These are phyloP conservation scores for Zele albiditarsus DNA, from an alignment of 2,888 invertebrate genomes.

Conservation along the genomic window DNA sequence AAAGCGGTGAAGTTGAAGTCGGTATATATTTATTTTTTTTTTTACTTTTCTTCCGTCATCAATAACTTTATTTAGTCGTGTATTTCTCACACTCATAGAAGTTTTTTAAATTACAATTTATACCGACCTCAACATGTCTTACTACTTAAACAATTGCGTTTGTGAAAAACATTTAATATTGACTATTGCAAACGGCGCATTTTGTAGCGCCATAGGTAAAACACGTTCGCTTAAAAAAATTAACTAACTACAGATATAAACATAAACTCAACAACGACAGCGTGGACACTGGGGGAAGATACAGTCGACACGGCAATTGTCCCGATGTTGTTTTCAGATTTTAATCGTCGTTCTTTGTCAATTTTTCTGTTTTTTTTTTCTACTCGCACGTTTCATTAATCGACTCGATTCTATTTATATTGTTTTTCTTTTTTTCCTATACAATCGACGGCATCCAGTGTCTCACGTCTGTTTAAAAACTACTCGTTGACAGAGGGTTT, in stretches of 20 bases:
- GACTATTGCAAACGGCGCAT: conserved; percentile 46
- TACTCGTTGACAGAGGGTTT: conserved; percentile 48
- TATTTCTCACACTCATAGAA: background rate
- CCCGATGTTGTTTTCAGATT: background rate
- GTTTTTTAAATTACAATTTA: background rate
- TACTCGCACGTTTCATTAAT: conserved; percentile 6
- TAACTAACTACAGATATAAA: conserved; percentile 53
- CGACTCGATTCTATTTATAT: conserved; percentile 25
- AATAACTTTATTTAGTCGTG: background rate
- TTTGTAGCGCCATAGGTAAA: conserved; percentile 36
- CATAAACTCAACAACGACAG: conserved; percentile 54
- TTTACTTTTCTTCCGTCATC: background rate
- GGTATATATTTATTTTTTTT: background rate
- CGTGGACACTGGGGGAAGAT: conserved; percentile 52
- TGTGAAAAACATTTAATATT: conserved; percentile 49
- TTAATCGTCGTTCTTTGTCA: background rate
- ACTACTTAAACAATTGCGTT: conserved; percentile 45
- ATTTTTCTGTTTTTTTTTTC: conserved; percentile 29
- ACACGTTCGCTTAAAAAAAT: conserved; percentile 46
- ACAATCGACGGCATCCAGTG: conserved; percentile 50
- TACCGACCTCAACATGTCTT: conserved; percentile 22
- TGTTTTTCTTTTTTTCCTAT: background rate
- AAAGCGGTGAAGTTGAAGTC: conserved; percentile 37
- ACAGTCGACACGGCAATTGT: conserved; percentile 41
- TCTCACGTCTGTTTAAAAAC: conserved; percentile 46